Evolutionary conservation across 1,140 invertebrate species (phyloP).

Genomic region (Ooceraea biroi): DNA sequence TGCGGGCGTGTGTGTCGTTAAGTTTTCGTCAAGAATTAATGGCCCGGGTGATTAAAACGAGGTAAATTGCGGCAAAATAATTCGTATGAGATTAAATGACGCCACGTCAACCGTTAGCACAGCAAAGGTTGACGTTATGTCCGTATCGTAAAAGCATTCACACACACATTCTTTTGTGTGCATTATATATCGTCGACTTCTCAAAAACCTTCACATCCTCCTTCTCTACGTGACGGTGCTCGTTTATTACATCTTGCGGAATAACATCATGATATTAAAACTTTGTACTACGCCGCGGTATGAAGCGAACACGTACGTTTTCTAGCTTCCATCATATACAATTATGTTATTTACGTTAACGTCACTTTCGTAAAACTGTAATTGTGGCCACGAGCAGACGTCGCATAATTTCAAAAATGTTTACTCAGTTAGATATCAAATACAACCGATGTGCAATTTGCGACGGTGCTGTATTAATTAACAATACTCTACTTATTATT

Average conservation of each 20-base stretch:
- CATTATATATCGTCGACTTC: slow-evolving; percentile 5
- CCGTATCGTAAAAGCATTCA: neutral
- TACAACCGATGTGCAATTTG: too few species aligned
- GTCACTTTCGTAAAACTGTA: neutral
- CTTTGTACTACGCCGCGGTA: neutral
- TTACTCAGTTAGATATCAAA: too few species aligned
- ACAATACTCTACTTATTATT: too few species aligned
- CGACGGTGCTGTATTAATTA: too few species aligned
- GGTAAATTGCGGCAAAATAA: slow-evolving; percentile 22
- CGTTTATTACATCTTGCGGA: neutral
- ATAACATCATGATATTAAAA: slow-evolving; percentile 17
- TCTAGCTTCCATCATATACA: neutral
- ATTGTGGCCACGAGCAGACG: neutral
- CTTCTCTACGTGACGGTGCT: neutral
- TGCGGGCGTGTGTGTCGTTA: neutral
- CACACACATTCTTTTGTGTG: neutral
- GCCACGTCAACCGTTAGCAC: neutral
- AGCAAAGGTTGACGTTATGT: neutral
- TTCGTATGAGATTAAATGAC: slow-evolving; percentile 23
- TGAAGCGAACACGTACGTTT: neutral
- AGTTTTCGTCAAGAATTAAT: slow-evolving; percentile 42
- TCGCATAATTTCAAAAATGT: too few species aligned
- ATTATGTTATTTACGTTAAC: slow-evolving; percentile 9
- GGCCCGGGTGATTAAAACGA: neutral
- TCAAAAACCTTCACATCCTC: neutral